Evolutionary conservation across 2,113 vertebrate genomes (phyloP).

Genomic region (Benthochromis sp.): DNA sequence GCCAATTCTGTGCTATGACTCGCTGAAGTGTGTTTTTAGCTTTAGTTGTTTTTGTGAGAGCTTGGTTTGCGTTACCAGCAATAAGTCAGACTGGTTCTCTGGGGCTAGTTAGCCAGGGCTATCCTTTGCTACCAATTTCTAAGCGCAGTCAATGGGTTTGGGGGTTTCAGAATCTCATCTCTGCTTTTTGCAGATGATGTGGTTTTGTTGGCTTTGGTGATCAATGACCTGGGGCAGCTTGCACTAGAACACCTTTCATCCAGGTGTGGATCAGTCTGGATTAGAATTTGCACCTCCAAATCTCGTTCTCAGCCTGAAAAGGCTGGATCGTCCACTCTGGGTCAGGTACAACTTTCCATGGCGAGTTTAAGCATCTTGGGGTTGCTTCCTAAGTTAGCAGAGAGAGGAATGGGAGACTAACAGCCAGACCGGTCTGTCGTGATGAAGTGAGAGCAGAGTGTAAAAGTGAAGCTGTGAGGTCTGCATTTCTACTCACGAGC

Average conservation of each 20-base stretch:
- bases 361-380: background rate
- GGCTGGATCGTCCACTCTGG: background rate
- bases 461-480: background rate
- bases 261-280: background rate
- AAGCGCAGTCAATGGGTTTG: accelerated
- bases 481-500: background rate
- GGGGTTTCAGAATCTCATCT: background rate
- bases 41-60: background rate
- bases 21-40: background rate
- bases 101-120: background rate
- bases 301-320: background rate
- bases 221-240: background rate
- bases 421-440: background rate
- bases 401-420: background rate
- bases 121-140: background rate
- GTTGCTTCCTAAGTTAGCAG: background rate
- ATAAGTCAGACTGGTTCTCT: background rate
- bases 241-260: background rate
- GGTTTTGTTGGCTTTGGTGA: background rate
- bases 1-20: background rate
- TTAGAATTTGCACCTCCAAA: background rate
- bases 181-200: background rate
- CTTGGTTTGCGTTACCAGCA: background rate
- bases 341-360: accelerated
- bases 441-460: background rate